Evolutionary conservation across 1,140 invertebrate species (phyloP), one percentile per base, ranked within the genome.

Genomic region (Sycophaga agraensis): DNA sequence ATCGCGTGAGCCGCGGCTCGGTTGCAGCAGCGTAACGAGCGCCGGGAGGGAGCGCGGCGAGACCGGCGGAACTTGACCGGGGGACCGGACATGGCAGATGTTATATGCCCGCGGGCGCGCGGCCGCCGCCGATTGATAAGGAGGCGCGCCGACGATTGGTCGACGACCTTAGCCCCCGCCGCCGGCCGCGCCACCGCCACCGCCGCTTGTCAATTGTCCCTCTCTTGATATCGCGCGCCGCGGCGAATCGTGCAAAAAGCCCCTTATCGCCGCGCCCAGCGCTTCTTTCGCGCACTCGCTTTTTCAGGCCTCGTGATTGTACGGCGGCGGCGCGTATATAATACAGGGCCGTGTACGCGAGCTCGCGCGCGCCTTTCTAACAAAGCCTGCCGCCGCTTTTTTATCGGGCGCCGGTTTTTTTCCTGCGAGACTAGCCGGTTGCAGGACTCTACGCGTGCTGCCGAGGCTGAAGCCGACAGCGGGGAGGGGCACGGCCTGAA

Each of bases 111-210:
- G 21, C 31, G 49, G 34, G 14, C 11, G 22, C 22, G 28, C 35
- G 22, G 35, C 5, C 11, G 24, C 24, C 35, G 39, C 11, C 28
- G 16, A 26, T 53, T 60, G 58, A 60, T 60, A 51, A 60, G 19
- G 48, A 51, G 37, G 26, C 50, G n/a, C 48, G 39, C 26, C 42
- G 49, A 35, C 49, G 21, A 60, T 60, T 60, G 58, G 58, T 53
- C 40, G 57, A 59, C 48, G 57, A 59, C 57, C 57, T 59, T 59
- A 59, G 31, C 28, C 46, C 50, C 55, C 55, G 42, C 55, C 43
- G 55, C 55, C 55, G 35, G 43, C 1, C 31, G n/a, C 26, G n/a
- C n/a, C n/a, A n/a, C n/a, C n/a, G n/a, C n/a, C n/a, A n/a, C n/a
- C n/a, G n/a, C n/a, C n/a, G n/a, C n/a, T n/a, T n/a, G n/a, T 57